These are phyloP conservation scores for Tyrannus savana DNA, from an alignment of 2,113 vertebrate genomes.

Conservation along the genomic window DNA sequence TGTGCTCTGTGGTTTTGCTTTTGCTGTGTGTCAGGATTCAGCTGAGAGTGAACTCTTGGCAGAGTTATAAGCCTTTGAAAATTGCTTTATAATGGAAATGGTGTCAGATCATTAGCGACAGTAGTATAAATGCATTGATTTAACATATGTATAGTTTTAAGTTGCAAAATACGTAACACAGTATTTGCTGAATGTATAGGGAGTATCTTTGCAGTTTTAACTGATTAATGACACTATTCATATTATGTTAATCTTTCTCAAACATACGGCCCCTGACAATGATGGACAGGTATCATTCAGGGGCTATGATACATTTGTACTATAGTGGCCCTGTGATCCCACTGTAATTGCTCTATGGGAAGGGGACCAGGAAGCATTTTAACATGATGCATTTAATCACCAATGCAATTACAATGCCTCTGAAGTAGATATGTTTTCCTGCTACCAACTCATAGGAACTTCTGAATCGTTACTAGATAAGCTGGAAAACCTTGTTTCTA, in stretches of 20 bases:
- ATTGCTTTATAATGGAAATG: slow-evolving; percentile 77
- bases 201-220: not conserved
- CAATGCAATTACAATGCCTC: slow-evolving; percentile 48
- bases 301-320: slow-evolving; percentile 7
- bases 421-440: slow-evolving; percentile 64
- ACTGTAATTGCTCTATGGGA: slow-evolving; percentile 58
- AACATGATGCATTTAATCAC: slow-evolving; percentile 64
- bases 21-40: slow-evolving; percentile 60
- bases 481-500: slow-evolving; percentile 37
- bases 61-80: slow-evolving; percentile 73
- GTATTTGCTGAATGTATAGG: not conserved
- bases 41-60: slow-evolving; percentile 65
- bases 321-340: not conserved
- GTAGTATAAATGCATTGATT: slow-evolving; percentile 43
- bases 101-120: slow-evolving; percentile 73
- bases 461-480: slow-evolving; percentile 52
- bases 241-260: slow-evolving; percentile 5
- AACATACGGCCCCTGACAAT: not conserved
- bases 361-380: slow-evolving; percentile 54
- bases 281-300: slow-evolving; percentile 19
- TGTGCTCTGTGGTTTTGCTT: slow-evolving; percentile 52
- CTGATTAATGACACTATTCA: not conserved
- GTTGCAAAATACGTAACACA: slow-evolving; percentile 25
- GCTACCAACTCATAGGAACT: slow-evolving; percentile 52
- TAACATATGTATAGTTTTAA: slow-evolving; percentile 18